Conservation (phyloP, 2,888 invertebrate species). For the Coecobrya sp. region DNA sequence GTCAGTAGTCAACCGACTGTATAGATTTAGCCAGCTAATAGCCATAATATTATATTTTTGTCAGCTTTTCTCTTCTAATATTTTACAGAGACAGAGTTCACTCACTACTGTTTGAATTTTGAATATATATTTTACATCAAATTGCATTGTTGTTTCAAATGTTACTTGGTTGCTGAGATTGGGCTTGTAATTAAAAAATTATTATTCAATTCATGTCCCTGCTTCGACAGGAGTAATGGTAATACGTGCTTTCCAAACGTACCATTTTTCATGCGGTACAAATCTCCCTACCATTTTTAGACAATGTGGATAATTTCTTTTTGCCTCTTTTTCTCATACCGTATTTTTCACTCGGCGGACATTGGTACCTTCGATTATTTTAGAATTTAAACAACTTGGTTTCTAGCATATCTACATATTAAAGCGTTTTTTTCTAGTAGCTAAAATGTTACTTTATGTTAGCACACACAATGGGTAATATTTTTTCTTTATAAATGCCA, state of each 20-base stretch:
- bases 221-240: constrained; percentile 21
- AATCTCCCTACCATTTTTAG: constrained; percentile 77
- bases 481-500: too few species aligned
- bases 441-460: neutral
- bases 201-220: constrained; percentile 65
- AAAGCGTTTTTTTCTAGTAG: neutral
- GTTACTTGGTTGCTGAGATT: neutral
- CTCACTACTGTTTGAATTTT: neutral
- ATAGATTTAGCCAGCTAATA: neutral
- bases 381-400: neutral
- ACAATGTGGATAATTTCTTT: constrained; percentile 61
- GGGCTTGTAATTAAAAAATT: constrained; percentile 61
- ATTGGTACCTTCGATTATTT: neutral
- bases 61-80: neutral
- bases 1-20: neutral
- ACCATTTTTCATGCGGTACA: constrained; percentile 67
- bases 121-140: neutral
- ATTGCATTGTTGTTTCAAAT: constrained; percentile 12
- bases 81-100: neutral
- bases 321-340: neutral
- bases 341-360: neutral
- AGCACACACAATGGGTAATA: too few species aligned
- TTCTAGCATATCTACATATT: neutral
- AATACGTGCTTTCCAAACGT: constrained; percentile 45
- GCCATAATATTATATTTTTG: neutral